Evolutionary conservation across 1,140 invertebrate genomes (phyloP).

Genomic region (Zaprionus camerounensis): DNA sequence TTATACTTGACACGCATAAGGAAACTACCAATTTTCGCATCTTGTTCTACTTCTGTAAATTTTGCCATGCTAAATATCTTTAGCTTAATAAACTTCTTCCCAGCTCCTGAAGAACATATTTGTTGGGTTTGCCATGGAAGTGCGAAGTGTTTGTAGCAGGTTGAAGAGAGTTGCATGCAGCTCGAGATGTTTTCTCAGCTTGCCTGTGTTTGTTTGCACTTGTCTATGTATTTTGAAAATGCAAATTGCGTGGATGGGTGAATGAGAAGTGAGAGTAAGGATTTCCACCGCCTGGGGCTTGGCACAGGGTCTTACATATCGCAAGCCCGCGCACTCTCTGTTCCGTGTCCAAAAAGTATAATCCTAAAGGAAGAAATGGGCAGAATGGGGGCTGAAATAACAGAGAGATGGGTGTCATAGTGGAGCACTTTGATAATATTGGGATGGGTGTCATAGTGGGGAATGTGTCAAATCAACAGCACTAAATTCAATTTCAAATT

Average conservation of each 20-base stretch:
- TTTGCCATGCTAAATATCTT: no score
- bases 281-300: background rate
- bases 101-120: background rate
- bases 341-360: background rate
- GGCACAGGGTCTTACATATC: background rate
- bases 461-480: conserved; percentile 58
- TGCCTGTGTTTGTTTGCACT: background rate
- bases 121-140: background rate
- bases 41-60: background rate
- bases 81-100: background rate
- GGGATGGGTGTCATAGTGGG: background rate
- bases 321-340: background rate
- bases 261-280: background rate
- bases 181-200: background rate
- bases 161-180: background rate
- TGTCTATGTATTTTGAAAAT: background rate
- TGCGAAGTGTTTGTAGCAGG: background rate
- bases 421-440: background rate
- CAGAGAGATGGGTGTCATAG: background rate
- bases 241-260: background rate
- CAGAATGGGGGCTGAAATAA: background rate
- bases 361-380: background rate
- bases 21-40: background rate
- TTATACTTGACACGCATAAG: background rate
- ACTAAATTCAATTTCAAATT: conserved; percentile 77